A percentile compares a stretch with the other conserved stretches of the same genome.
phyloP scores from a whole-genome alignment of 2,113 vertebrate genomes.

The Fulmarus glacialis region DNA sequence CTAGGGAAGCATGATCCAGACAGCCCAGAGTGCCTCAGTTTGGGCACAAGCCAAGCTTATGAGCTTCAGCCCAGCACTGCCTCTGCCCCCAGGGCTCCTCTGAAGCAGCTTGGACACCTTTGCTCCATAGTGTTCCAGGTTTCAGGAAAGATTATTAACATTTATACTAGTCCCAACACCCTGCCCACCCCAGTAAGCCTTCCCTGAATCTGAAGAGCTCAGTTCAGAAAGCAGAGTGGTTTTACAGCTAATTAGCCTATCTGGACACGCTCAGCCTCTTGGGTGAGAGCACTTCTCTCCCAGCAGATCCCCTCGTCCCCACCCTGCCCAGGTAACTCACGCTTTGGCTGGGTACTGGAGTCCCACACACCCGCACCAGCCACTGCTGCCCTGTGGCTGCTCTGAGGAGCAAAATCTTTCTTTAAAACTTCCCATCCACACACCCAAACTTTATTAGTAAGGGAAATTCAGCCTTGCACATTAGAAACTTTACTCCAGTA shows the following conservation, averaged over 20 bases:
- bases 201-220: not conserved
- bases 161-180: not conserved
- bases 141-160: not conserved
- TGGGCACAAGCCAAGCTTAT: not conserved
- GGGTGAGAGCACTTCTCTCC: not conserved
- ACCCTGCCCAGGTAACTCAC: not conserved
- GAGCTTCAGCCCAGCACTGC: not conserved
- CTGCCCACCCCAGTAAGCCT: not conserved
- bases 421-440: not conserved
- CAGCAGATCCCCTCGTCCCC: accelerated
- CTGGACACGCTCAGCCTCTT: not conserved
- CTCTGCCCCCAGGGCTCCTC: not conserved
- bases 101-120: not conserved
- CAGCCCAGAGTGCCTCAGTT: accelerated
- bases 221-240: not conserved
- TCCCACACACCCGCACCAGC: too few species aligned
- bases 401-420: not conserved
- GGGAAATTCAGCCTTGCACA: not conserved
- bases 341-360: not conserved
- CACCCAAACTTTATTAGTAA: not conserved
- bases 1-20: not conserved
- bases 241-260: not conserved
- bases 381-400: not conserved
- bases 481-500: not conserved
- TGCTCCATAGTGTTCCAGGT: not conserved